Percentiles rank a stretch among this genome's conserved stretches.
Conservation (phyloP, 1,140 invertebrate species). For the Ceratina calcarata region DNA sequence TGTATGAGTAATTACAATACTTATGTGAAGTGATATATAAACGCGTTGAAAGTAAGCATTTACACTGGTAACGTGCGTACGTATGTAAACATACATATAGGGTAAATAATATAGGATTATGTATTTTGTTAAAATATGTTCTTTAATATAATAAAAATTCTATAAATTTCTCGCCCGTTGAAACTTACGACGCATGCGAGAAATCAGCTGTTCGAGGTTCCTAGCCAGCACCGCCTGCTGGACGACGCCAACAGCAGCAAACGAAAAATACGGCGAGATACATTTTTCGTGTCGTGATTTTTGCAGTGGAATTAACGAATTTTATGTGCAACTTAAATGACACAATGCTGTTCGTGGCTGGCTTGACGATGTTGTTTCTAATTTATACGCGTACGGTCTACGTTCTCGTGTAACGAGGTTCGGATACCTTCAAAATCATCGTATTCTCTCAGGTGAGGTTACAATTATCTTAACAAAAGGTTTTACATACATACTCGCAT, state of each 20-base stretch:
- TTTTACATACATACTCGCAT: neutral
- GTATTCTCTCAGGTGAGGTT: slow-evolving; percentile 57
- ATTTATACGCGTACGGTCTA: neutral
- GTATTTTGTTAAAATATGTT: too few species aligned
- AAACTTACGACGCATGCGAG: slow-evolving; percentile 36
- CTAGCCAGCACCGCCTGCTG: slow-evolving; percentile 27
- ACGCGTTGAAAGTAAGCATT: too few species aligned
- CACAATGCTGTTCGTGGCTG: slow-evolving; percentile 37
- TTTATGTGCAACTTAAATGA: neutral
- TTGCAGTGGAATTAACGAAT: neutral
- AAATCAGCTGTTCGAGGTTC: slow-evolving; percentile 58
- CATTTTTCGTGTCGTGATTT: slow-evolving; percentile 35
- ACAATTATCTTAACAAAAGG: slow-evolving; percentile 31
- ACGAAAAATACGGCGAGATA: slow-evolving; percentile 18
- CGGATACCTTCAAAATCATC: slow-evolving; percentile 2
- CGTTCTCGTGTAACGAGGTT: neutral
- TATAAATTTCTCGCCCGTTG: neutral
- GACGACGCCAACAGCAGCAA: slow-evolving; percentile 3
- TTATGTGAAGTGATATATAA: too few species aligned
- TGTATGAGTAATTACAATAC: too few species aligned
- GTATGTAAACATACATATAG: neutral
- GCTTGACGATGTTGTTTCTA: slow-evolving; percentile 15
- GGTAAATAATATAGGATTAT: too few species aligned
- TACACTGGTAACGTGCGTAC: neutral
- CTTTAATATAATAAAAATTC: too few species aligned